Base-by-base conservation (phyloP, 2,113 vertebrate genomes). In the Thamnaconus septentrionalis region DNA sequence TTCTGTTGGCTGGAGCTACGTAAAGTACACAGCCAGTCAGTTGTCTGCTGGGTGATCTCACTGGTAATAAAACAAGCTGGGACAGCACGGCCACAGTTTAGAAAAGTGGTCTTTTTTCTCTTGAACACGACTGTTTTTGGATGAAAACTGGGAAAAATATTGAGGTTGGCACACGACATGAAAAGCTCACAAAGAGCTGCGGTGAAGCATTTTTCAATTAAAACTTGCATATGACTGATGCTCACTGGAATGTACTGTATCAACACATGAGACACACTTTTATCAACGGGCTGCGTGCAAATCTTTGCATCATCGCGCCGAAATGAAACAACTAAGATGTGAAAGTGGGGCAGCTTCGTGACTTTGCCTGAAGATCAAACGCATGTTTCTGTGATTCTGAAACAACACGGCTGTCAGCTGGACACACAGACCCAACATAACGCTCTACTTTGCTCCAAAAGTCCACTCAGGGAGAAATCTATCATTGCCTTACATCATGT, bases 41-140 rank as follows among this genome's bases (percentile, higher is more conserved):
- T 44, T 41, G 46, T 10, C 47, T 31, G 49, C 10, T 11, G 71
- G 47, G 79, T 69, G 85, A 81, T 43, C 63, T 85, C 73, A 82
- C 51, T 59, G 62, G 51, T 44, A 52, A 49, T 64, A 52, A 58
- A 66, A 69, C 31, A 0, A 53, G 8, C 7, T 42, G n/a, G 66
- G 65, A 68, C 62, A 66, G 46, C n/a, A 10, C n/a, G 44, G 51
- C 50, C 47, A 50, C 62, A 64, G 68, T 64, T 66, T 49, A 0
- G 51, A 31, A 71, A 4, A 7, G 41, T 0, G 4, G 49, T 51
- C 41, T 7, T 40, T 44, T 3, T 31, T 8, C 44, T 65, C 46
- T 3, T 58, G 41, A 31, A 31, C 18, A 31, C 18, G 1, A 31
- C 18, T 31, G 18, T 31, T 31, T 31, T 31, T 31, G 18, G 18